Percentiles rank a stretch among this genome's conserved stretches.
phyloP scores from a whole-genome alignment of 2,113 vertebrate genomes.

The Tragelaphus imberbis region DNA sequence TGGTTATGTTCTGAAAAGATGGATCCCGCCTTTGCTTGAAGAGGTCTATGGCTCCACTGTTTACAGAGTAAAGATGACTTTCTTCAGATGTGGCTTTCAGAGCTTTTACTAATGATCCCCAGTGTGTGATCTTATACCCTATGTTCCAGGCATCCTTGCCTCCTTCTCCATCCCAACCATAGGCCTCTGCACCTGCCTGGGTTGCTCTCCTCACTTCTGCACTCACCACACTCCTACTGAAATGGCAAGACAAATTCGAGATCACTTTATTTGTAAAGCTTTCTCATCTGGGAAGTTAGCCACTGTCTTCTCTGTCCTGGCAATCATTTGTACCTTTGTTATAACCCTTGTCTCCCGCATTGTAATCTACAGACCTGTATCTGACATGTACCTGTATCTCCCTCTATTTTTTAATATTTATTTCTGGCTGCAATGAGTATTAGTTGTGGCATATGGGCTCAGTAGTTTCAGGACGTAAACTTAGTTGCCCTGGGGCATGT shows the following conservation, averaged over 20 bases:
- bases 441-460: background rate
- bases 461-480: background rate
- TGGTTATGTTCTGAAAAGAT: background rate
- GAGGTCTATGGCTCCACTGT: background rate
- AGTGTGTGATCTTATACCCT: background rate
- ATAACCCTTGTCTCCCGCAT: background rate
- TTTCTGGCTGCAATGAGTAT: background rate
- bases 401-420: background rate
- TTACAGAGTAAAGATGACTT: background rate
- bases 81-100: background rate
- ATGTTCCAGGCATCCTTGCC: background rate
- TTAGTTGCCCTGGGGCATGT: background rate
- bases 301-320: background rate
- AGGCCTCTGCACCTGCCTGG: background rate
- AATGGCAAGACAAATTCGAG: background rate
- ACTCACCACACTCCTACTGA: background rate
- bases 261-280: background rate
- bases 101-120: background rate
- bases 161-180: background rate
- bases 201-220: background rate
- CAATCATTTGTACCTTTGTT: background rate
- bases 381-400: background rate
- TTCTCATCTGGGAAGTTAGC: background rate
- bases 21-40: background rate
- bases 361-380: background rate